These are phyloP conservation scores for Yponomeuta malinellus DNA, from an alignment of 2,888 invertebrate genomes.

Conservation along the genomic window DNA sequence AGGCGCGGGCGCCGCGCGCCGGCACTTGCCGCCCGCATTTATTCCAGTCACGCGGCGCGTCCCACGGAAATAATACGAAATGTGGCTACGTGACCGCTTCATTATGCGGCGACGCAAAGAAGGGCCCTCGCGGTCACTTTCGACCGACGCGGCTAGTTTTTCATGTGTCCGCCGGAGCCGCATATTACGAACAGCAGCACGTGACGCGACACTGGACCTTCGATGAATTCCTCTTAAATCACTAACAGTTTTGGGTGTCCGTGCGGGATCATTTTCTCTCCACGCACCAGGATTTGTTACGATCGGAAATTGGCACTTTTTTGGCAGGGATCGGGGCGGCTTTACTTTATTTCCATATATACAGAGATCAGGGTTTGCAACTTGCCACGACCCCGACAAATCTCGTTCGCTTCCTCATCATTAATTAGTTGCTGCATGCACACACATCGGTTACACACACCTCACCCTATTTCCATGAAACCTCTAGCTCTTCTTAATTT, in stretches of 20 bases:
- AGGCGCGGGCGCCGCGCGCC: slow-evolving; percentile 35
- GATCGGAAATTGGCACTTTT: slow-evolving; percentile 12
- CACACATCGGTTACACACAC: too few relatives aligned
- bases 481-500: too few relatives aligned
- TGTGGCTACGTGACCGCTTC: slow-evolving; percentile 75
- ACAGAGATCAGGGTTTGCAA: too few relatives aligned
- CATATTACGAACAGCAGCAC: slow-evolving; percentile 49
- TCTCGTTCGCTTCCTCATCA: too few relatives aligned
- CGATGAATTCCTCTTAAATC: slow-evolving; percentile 42
- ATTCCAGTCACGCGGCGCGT: slow-evolving; percentile 73
- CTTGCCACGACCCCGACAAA: too few relatives aligned
- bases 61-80: slow-evolving; percentile 76
- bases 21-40: slow-evolving; percentile 49
- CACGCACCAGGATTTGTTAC: slow-evolving; percentile 14
- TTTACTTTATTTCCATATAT: background rate
- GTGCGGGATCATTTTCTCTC: slow-evolving; percentile 30
- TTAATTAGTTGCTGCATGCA: too few relatives aligned
- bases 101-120: slow-evolving; percentile 65
- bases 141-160: slow-evolving; percentile 26
- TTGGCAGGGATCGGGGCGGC: background rate
- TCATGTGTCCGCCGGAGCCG: slow-evolving; percentile 34
- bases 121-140: slow-evolving; percentile 46
- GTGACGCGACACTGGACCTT: slow-evolving; percentile 39
- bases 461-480: too few relatives aligned
- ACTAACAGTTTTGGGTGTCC: slow-evolving; percentile 29